Conservation (phyloP, 2,113 vertebrate species). For the Tamias sibiricus region DNA sequence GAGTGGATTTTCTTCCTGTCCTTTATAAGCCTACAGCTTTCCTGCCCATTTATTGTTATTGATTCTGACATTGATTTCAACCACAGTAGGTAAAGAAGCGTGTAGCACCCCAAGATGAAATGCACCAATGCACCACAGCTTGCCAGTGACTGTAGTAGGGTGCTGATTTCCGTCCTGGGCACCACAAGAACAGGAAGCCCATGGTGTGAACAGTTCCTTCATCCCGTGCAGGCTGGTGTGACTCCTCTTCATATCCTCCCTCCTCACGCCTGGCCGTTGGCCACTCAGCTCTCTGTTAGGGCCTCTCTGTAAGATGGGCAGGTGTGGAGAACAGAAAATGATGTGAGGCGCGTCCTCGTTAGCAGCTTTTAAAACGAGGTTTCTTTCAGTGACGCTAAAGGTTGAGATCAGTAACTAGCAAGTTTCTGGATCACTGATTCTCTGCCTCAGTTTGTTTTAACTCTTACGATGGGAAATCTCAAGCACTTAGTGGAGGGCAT, state of each 20-base stretch:
- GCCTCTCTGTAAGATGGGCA: neutral
- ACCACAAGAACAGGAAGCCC: neutral
- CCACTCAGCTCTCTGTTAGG: neutral
- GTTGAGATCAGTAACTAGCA: constrained; percentile 42
- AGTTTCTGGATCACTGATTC: constrained; percentile 34
- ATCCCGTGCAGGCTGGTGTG: neutral
- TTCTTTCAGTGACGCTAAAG: constrained; percentile 35
- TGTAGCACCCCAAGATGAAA: neutral
- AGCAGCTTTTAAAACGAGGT: neutral
- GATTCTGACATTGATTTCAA: neutral
- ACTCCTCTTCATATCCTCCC: neutral
- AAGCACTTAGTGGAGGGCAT: neutral
- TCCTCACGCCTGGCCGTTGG: neutral
- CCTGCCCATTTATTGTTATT: neutral
- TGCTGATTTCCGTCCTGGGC: neutral
- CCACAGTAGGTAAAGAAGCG: neutral
- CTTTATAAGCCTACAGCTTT: neutral
- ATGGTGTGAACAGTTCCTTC: too few species aligned
- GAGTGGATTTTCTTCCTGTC: neutral
- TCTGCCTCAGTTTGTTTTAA: neutral
- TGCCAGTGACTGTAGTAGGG: neutral
- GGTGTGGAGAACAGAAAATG: neutral
- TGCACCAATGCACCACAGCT: neutral
- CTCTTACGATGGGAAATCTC: constrained; percentile 41
- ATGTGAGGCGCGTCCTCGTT: neutral